Evolutionary conservation across 2,797 vertebrate genomes (phyloP).

Genomic region (Eupleurogrammus muticus): DNA sequence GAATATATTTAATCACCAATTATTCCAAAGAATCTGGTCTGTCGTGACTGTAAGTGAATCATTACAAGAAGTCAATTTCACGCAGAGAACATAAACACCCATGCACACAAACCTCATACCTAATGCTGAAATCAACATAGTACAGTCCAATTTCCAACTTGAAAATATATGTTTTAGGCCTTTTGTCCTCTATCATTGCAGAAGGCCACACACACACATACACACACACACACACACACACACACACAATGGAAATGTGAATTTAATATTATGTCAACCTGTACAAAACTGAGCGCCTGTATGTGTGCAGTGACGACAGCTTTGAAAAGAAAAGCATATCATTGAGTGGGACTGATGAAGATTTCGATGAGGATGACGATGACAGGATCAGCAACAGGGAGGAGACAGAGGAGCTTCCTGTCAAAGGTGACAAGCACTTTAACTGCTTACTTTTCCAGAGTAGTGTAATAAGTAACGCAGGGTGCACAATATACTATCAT

Average conservation of each 20-base stretch:
- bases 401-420: slow-evolving; percentile 44
- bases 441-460: neutral
- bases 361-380: slow-evolving; percentile 33
- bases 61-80: neutral
- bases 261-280: neutral
- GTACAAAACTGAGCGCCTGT: slow-evolving; percentile 16
- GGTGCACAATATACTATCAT: neutral
- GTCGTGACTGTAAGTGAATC: too few species aligned
- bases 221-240: neutral
- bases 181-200: too few species aligned
- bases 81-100: neutral
- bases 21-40: slow-evolving; percentile 13
- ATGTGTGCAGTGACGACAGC: slow-evolving; percentile 57
- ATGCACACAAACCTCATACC: neutral
- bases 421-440: slow-evolving; percentile 70
- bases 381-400: slow-evolving; percentile 10
- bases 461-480: neutral
- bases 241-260: neutral
- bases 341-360: slow-evolving; percentile 21
- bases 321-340: slow-evolving; percentile 40
- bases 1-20: neutral
- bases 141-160: neutral
- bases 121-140: neutral
- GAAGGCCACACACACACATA: slow-evolving; percentile 1
- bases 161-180: neutral